phyloP scores from a whole-genome alignment of 2,797 vertebrate genomes.

The Alauda arvensis region DNA sequence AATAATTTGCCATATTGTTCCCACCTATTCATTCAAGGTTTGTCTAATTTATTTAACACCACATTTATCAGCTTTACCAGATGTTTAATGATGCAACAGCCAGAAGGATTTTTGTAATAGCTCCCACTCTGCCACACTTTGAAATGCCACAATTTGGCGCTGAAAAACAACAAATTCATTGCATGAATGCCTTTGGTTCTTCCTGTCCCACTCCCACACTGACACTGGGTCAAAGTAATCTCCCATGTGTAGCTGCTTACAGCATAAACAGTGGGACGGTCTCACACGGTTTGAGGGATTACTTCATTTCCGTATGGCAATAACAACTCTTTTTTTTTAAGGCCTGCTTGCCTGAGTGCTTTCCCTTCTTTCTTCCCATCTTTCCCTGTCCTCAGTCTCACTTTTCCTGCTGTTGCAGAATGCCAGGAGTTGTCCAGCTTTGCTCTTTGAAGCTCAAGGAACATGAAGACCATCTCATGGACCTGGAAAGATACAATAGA shows the following conservation, averaged over 20 bases:
- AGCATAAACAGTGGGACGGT: neutral
- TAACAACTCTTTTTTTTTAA: neutral
- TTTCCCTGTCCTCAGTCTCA: neutral
- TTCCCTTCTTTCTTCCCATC: neutral
- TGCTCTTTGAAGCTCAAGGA: neutral
- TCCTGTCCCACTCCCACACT: neutral
- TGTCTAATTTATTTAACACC: neutral
- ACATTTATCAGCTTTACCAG: neutral
- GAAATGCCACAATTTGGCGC: neutral
- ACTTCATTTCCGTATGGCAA: neutral
- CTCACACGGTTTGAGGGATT: neutral
- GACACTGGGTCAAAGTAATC: neutral
- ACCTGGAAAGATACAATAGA: neutral
- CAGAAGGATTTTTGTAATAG: neutral
- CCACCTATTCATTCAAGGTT: neutral
- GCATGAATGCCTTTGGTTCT: neutral
- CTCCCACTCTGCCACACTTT: neutral
- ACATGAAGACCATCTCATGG: neutral
- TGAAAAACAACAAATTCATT: neutral
- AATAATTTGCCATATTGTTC: neutral
- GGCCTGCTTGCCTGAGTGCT: neutral
- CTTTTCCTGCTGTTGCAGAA: neutral
- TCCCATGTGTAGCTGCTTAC: neutral
- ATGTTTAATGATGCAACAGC: neutral
- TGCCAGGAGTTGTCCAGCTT: neutral